Base-by-base conservation (phyloP, 2,888 invertebrate genomes). In the Nemotelus nigrinus region DNA sequence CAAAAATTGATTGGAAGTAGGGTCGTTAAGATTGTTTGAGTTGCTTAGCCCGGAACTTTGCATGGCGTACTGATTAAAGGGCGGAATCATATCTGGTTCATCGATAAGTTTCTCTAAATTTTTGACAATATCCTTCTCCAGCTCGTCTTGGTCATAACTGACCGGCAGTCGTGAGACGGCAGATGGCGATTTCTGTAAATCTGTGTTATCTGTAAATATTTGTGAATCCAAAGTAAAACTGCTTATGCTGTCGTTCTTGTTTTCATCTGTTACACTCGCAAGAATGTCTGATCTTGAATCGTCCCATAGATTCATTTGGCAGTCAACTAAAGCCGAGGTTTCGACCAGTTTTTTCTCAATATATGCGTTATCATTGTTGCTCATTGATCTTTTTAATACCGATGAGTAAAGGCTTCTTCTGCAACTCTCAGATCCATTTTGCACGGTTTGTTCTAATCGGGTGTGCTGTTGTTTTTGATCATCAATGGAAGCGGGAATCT, bases 381-480 rank as follows among this genome's bases (percentile, higher is more conserved):
- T 41, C 4, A 76, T n/a, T 7, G 76, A 76, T n/a, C n/a, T 65
- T 65, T 65, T 76, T 10, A 76, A 8, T 8, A 76, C 76, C 2
- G 76, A 65, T 43, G 76, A 76, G 39, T 76, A 76, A 3, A 65
- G 44, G 43, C 25, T 39, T 55, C 53, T 10, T 41, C 65, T 50
- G n/a, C 2, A 10, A 25, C 25, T 25, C 25, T 25, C 25, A 25
- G 25, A 25, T 25, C 25, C 25, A 25, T 25, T 25, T 25, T 25
- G 25, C 25, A 25, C 5, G 60, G 5, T 25, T 60, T 10, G 60
- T 60, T 25, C 10, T 6, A 60, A n/a, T 10, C 65, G 65, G 44
- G 8, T 55, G 6, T 7, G 4, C n/a, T 43, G 41, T 50, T 44
- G 43, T n/a, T 25, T 41, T 8, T 53, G 25, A 8, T 71, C 57